A percentile compares a stretch with the other conserved stretches of the same genome.
Evolutionary conservation across 2,888 invertebrate genomes (phyloP).

Genomic region (Glaucopsyche alexis): DNA sequence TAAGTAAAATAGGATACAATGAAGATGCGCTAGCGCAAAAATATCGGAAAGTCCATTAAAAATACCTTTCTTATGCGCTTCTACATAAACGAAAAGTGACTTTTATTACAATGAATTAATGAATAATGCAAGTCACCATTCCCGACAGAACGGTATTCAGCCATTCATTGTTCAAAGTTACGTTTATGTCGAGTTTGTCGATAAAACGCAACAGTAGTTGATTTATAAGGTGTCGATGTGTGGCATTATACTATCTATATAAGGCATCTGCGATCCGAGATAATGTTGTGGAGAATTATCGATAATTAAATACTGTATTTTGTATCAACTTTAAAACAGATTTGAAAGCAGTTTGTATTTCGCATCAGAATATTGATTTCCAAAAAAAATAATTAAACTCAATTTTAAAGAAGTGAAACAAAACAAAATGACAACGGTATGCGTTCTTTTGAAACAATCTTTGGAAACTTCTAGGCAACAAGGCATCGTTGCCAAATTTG

Average conservation of each 20-base stretch:
- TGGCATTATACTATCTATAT: constrained; percentile 14
- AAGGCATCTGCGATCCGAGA: constrained; percentile 10
- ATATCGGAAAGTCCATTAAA: background rate
- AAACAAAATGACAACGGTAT: too few relatives aligned
- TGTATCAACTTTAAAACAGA: background rate
- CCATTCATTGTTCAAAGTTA: constrained; percentile 6
- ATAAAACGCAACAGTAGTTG: background rate
- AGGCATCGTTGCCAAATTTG: too few relatives aligned
- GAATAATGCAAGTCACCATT: constrained; percentile 9
- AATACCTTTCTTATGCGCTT: background rate
- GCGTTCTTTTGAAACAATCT: background rate
- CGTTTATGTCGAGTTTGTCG: background rate
- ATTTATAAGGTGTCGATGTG: constrained; percentile 16
- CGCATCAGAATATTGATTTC: background rate
- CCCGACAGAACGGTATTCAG: constrained; percentile 8
- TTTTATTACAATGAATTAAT: background rate
- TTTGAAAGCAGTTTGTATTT: background rate
- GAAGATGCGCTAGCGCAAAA: background rate
- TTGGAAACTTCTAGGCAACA: too few relatives aligned
- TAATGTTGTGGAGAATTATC: background rate
- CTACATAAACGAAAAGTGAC: background rate
- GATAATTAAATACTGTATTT: background rate
- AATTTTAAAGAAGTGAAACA: too few relatives aligned
- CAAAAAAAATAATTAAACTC: too few relatives aligned
- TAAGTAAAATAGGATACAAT: too few relatives aligned